These are phyloP conservation scores for Colius striatus DNA, from an alignment of 2,113 vertebrate genomes.

Conservation along the genomic window DNA sequence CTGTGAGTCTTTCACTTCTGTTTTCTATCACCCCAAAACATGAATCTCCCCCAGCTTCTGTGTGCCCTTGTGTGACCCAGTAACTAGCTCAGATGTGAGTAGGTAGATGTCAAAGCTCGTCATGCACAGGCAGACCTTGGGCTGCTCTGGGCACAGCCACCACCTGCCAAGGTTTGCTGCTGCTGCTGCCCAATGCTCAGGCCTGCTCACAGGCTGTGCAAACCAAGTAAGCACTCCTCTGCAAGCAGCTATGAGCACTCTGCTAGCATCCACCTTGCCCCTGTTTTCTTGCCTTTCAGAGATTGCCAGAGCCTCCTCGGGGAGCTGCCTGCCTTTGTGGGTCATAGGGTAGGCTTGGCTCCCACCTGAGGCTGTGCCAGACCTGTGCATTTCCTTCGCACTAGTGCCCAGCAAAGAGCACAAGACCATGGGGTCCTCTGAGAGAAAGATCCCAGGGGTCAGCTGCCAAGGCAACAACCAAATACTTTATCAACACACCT, in stretches of 20 bases:
- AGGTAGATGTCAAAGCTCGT: fast-evolving
- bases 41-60: background rate
- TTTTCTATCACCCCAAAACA: background rate
- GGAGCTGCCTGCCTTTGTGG: background rate
- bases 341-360: fast-evolving
- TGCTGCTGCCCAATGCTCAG: fast-evolving
- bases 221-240: fast-evolving
- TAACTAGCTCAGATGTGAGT: fast-evolving
- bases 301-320: fast-evolving
- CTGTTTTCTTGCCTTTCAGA: background rate
- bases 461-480: background rate
- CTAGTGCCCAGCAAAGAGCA: background rate
- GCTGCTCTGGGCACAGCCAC: too few species aligned
- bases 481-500: background rate
- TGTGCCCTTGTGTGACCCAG: background rate
- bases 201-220: fast-evolving
- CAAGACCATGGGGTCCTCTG: background rate
- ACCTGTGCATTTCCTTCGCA: fast-evolving
- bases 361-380: fast-evolving
- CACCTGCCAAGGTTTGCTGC: fast-evolving
- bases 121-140: fast-evolving
- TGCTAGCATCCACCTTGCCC: background rate
- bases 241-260: fast-evolving
- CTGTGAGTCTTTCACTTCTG: background rate
- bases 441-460: background rate